phyloP scores from a whole-genome alignment of 1,140 invertebrate species.

The Himalopsyche phryganea region DNA sequence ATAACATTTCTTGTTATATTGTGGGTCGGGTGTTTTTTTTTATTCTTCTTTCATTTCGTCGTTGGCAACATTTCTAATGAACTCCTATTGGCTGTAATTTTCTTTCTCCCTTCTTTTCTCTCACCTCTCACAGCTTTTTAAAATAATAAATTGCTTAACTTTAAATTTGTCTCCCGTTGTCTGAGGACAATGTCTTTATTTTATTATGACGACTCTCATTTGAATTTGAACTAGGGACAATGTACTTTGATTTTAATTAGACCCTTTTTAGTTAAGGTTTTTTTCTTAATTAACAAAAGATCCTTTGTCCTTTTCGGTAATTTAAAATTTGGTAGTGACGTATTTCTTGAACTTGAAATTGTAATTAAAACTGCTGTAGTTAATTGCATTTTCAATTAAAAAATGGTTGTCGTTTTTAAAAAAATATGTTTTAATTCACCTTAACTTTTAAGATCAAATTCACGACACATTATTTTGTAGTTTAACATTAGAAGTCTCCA shows the following conservation, averaged over 20 bases:
- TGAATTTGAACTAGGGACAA: neutral
- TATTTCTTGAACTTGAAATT: no score
- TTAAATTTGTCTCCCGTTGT: conserved; percentile 12
- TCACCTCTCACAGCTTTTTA: neutral
- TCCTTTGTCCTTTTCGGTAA: no score
- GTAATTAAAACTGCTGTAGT: no score
- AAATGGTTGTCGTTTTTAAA: no score
- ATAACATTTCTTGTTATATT: neutral
- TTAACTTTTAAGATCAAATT: no score
- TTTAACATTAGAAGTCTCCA: no score
- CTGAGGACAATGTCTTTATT: conserved; percentile 10
- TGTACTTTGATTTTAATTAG: conserved; percentile 1
- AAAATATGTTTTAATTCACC: no score
- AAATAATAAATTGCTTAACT: conserved; percentile 15
- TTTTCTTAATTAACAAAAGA: neutral
- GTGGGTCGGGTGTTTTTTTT: conserved; percentile 2
- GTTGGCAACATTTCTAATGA: conserved; percentile 5
- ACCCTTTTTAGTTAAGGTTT: neutral
- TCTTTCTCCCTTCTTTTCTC: neutral
- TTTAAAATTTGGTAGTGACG: no score
- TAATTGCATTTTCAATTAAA: no score
- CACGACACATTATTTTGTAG: no score
- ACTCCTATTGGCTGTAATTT: conserved; percentile 11
- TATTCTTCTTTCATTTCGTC: neutral
- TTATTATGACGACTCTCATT: conserved; percentile 12